Evolutionary conservation across 2,113 vertebrate genomes (phyloP), one percentile per base, ranked within the genome.

Genomic region (Neodon shergylaensis): DNA sequence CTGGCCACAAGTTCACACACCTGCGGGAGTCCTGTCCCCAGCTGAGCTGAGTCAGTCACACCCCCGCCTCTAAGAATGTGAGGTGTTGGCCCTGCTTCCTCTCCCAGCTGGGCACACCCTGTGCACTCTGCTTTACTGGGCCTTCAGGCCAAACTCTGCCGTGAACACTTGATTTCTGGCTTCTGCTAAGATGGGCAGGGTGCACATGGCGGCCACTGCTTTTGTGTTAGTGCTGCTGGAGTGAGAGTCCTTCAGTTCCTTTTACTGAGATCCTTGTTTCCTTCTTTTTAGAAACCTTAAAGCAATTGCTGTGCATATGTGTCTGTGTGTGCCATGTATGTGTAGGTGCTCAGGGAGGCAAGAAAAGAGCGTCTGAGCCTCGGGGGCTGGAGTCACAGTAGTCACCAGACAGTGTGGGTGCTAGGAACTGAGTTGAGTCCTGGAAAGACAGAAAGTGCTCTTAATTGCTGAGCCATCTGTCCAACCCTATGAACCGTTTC

Each of bases 1-100:
- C 68, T 28, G 33, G 26, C 72, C 5, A 72, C 84, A 81, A 87
- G 70, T 87, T 36, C 39, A 96, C 92, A 0, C 87, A 94, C 92
- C 21, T 98, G 97, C 13, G 0, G 93, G 95, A 95, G 61, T 82
- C 93, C 95, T 96, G 90, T 19, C 96, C 36, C 36, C 73, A 94
- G 76, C 52, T 42, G 44, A 70, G 49, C 92, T 98, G 98, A 98
- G 95, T 98, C 98, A 98, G 52, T 94, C 96, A 90, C 96, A 98
- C 97, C 98, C 98, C 96, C 93, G 78, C 96, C 6, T 33, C 92
- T 96, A 98, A 98, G 98, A 98, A 97, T 98, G 95, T 24, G 86
- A 93, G 96, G 95, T 95, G 92, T 91, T 7, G 58, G 81, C 66
- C 77, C 0, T 2, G 6, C 96, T 98, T 98, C 98, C 98, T 98